These are phyloP conservation scores for Zele albiditarsus DNA, from an alignment of 2,888 invertebrate genomes.

Conservation along the genomic window DNA sequence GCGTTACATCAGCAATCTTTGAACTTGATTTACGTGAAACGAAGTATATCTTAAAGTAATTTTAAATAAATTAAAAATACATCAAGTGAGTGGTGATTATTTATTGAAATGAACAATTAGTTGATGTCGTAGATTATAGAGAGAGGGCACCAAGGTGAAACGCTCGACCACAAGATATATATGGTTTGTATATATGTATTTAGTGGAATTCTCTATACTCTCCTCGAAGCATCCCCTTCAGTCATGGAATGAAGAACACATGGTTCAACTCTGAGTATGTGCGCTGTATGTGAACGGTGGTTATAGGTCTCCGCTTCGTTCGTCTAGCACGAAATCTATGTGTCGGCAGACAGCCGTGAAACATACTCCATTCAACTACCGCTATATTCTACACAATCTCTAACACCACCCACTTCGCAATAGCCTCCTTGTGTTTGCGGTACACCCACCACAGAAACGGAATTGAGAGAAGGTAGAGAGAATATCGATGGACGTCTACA, in stretches of 20 bases:
- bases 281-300: not conserved
- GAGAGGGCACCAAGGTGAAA: not conserved
- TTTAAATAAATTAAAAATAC: not conserved
- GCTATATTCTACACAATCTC: conserved; percentile 43
- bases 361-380: conserved; percentile 61
- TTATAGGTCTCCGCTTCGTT: not conserved
- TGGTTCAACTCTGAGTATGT: not conserved
- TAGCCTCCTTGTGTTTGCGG: conserved; percentile 10
- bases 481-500: conserved; percentile 1
- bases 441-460: not conserved
- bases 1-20: too few species aligned
- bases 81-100: not conserved
- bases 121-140: not conserved
- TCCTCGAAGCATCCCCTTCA: conserved; percentile 25
- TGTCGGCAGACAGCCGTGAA: conserved; percentile 63
- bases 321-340: conserved; percentile 60
- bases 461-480: not conserved
- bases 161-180: not conserved
- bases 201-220: conserved; percentile 3
- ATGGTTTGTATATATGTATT: not conserved
- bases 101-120: conserved; percentile 25
- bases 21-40: not conserved
- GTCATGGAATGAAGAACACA: conserved; percentile 18
- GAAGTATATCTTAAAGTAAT: not conserved
- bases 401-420: conserved; percentile 3